A percentile compares a stretch with the other conserved stretches of the same genome.
Evolutionary conservation across 2,113 vertebrate species (phyloP).

Genomic region (Myanophis thanlyinensis): DNA sequence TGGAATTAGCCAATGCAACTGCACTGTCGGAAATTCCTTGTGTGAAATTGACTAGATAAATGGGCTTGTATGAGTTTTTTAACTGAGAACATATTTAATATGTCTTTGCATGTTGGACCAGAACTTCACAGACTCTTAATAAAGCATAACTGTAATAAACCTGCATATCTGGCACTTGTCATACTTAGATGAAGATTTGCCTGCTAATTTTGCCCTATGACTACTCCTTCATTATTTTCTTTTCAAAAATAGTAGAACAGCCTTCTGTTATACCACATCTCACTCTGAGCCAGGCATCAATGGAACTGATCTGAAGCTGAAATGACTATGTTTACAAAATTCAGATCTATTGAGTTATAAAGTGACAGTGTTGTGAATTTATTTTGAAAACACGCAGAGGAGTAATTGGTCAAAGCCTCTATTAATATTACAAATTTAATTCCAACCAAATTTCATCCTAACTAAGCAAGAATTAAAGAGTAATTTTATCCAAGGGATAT

Average conservation of each 20-base stretch:
- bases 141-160: background rate
- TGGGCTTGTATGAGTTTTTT: background rate
- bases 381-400: background rate
- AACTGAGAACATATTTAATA: background rate
- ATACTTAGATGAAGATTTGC: background rate
- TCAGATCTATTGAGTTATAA: background rate
- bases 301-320: background rate
- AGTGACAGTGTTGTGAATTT: constrained; percentile 22
- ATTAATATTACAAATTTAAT: background rate
- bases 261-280: background rate
- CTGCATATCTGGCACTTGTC: background rate
- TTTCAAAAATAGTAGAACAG: background rate
- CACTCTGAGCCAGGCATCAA: background rate
- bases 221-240: background rate
- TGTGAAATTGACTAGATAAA: background rate
- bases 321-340: constrained; percentile 9
- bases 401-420: background rate
- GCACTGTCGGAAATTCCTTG: background rate
- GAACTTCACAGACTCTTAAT: background rate
- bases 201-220: background rate
- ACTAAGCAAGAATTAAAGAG: background rate
- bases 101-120: background rate
- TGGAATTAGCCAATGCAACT: background rate
- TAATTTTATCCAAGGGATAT: background rate
- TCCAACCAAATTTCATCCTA: constrained; percentile 7